A percentile compares a stretch with the other conserved stretches of the same genome.
Evolutionary conservation across 2,113 vertebrate species (phyloP).

Genomic region (Hirundichthys speculiger): DNA sequence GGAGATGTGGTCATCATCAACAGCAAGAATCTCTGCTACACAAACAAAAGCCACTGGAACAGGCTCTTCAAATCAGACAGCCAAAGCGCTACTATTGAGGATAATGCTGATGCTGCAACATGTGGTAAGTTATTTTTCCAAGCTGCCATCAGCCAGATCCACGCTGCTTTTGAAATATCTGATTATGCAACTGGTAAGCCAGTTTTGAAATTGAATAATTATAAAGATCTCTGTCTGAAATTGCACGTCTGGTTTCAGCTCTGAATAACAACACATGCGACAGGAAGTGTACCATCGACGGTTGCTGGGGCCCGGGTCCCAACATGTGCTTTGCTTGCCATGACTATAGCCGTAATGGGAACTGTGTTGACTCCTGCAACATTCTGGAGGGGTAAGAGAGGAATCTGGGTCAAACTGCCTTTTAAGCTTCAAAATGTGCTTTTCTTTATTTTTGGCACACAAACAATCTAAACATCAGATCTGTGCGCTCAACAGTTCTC

Average conservation of each 20-base stretch:
- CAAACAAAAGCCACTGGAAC: slow-evolving; percentile 82
- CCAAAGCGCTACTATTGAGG: slow-evolving; percentile 50
- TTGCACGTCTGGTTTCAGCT: slow-evolving; percentile 60
- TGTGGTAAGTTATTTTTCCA: slow-evolving; percentile 67
- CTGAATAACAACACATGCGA: slow-evolving; percentile 82
- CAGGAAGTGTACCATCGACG: slow-evolving; percentile 83
- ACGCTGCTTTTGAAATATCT: no score
- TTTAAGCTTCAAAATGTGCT: slow-evolving; percentile 28
- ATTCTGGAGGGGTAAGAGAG: slow-evolving; percentile 86
- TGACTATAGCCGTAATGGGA: slow-evolving; percentile 81
- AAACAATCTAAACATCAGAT: slow-evolving; percentile 25
- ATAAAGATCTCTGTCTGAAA: slow-evolving; percentile 26
- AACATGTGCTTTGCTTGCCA: slow-evolving; percentile 88
- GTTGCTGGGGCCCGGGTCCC: slow-evolving; percentile 94
- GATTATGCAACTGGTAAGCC: background rate
- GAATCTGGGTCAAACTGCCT: slow-evolving; percentile 5
- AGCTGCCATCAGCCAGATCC: background rate
- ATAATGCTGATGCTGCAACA: slow-evolving; percentile 25
- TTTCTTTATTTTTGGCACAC: slow-evolving; percentile 30
- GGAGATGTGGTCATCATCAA: slow-evolving; percentile 86
- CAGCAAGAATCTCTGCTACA: slow-evolving; percentile 89
- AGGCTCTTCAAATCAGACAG: slow-evolving; percentile 79
- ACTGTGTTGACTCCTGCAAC: slow-evolving; percentile 91
- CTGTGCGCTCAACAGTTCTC: slow-evolving; percentile 1
- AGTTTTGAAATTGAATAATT: slow-evolving; percentile 32